phyloP scores from a whole-genome alignment of 2,888 invertebrate genomes.

The Euproctis similis region DNA sequence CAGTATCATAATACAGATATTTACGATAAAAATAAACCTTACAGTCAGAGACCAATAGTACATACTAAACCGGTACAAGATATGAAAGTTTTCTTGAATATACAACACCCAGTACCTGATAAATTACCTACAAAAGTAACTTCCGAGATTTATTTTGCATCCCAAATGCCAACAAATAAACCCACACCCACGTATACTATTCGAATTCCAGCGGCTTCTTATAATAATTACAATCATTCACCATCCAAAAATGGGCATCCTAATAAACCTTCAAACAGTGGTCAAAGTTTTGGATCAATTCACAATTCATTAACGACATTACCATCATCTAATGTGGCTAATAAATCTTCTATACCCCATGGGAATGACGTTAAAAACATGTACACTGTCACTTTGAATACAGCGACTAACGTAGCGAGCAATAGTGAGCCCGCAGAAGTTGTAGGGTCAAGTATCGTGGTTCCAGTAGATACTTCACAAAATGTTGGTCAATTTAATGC shows the following conservation, averaged over 20 bases:
- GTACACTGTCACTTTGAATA: slow-evolving; percentile 56
- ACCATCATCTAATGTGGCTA: slow-evolving; percentile 34
- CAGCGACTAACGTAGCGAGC: slow-evolving; percentile 53
- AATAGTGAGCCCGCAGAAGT: slow-evolving; percentile 44
- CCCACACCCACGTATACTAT: slow-evolving; percentile 60
- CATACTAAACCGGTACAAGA: slow-evolving; percentile 66
- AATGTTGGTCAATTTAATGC: slow-evolving; percentile 51
- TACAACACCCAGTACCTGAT: slow-evolving; percentile 61
- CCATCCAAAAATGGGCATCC: slow-evolving; percentile 3
- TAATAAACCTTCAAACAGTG: slow-evolving; percentile 4
- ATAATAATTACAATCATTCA: slow-evolving; percentile 31
- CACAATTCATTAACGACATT: slow-evolving; percentile 33
- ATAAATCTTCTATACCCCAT: slow-evolving; percentile 36
- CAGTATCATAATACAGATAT: slow-evolving; percentile 45
- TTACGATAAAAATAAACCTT: slow-evolving; percentile 50
- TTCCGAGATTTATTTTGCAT: slow-evolving; percentile 68
- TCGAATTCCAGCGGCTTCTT: slow-evolving; percentile 45
- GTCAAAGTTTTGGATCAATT: slow-evolving; percentile 4
- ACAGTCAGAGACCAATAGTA: slow-evolving; percentile 51
- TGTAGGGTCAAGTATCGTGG: slow-evolving; percentile 54
- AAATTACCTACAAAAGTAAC: slow-evolving; percentile 62
- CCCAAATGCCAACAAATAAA: slow-evolving; percentile 53
- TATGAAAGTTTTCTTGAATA: slow-evolving; percentile 63
- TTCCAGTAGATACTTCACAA: slow-evolving; percentile 41
- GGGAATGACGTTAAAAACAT: slow-evolving; percentile 37